Conservation (phyloP, 2,113 vertebrate genomes). For the Montifringilla adamsi region DNA sequence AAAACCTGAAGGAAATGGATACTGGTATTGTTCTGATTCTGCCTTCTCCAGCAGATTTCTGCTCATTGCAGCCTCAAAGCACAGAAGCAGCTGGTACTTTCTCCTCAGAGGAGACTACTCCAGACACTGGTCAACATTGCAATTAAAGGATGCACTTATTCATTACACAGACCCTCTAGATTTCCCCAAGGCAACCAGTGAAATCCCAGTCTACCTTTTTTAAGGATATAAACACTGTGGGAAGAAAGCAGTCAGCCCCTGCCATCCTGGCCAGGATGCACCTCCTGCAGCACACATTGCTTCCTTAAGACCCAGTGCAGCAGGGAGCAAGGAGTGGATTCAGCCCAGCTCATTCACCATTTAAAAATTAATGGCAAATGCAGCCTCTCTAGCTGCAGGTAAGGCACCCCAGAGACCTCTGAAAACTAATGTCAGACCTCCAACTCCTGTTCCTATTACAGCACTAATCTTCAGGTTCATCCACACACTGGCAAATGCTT, state of each 20-base stretch:
- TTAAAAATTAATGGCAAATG: slow-evolving; percentile 37
- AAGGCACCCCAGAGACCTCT: slow-evolving; percentile 38
- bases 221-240: neutral
- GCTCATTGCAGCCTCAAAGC: neutral
- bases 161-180: neutral
- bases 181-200: neutral
- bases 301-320: neutral
- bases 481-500: neutral
- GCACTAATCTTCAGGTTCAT: neutral
- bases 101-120: neutral
- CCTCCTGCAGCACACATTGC: neutral
- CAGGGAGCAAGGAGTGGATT: neutral
- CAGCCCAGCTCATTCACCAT: neutral
- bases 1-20: neutral
- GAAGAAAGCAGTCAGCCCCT: neutral
- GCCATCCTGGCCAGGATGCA: neutral
- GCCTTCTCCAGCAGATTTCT: neutral
- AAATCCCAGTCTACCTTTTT: neutral
- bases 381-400: slow-evolving; percentile 2
- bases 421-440: slow-evolving; percentile 33
- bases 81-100: neutral
- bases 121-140: neutral
- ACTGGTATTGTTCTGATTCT: neutral
- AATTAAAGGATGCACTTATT: neutral
- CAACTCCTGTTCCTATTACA: slow-evolving; percentile 4